Conservation (phyloP, 2,113 vertebrate genomes). For the Cyprinodon tularosa region DNA sequence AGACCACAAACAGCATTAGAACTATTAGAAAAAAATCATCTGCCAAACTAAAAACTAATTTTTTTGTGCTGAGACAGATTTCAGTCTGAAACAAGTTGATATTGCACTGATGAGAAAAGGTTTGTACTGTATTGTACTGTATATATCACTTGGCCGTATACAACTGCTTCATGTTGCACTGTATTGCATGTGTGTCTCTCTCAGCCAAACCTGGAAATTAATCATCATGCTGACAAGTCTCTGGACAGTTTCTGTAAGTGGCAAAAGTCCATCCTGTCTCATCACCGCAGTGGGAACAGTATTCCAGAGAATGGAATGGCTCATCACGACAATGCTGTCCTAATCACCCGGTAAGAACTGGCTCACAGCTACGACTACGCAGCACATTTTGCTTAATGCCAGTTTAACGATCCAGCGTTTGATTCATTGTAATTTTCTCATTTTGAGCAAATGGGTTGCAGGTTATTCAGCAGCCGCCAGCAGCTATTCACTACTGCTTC, state of each 20-base stretch:
- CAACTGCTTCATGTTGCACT: background rate
- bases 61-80: background rate
- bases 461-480: conserved; percentile 18
- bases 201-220: conserved; percentile 99
- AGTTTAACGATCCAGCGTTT: conserved; percentile 2
- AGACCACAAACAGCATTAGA: too few relatives aligned
- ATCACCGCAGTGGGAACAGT: conserved; percentile 97
- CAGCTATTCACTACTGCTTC: background rate
- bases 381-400: conserved; percentile 4
- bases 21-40: too few relatives aligned
- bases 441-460: conserved; percentile 44
- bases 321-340: conserved; percentile 98
- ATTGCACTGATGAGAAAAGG: background rate
- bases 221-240: conserved; percentile 99
- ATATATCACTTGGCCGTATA: background rate
- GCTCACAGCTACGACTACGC: background rate
- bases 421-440: conserved; percentile 30
- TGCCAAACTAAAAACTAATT: too few relatives aligned
- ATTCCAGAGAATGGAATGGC: conserved; percentile 99
- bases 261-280: conserved; percentile 98
- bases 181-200: conserved; percentile 82
- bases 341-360: conserved; percentile 93
- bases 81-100: background rate
- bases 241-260: conserved; percentile 99
- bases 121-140: background rate